Base-by-base conservation (phyloP, 64 coral and sea anemone genomes). In the Montipora capricornis region DNA sequence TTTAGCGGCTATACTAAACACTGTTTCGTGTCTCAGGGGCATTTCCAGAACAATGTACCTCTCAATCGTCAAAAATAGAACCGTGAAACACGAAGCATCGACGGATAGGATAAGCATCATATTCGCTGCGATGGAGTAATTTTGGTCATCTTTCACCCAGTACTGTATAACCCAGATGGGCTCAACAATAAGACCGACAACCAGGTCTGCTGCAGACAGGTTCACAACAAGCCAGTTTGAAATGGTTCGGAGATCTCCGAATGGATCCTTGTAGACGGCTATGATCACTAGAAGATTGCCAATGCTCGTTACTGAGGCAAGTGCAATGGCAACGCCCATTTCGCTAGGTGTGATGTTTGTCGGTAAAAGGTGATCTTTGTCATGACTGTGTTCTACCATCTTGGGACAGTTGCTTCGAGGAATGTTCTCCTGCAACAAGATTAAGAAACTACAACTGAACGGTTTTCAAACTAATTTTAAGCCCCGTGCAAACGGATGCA, bases 241-340 rank as follows among this genome's bases (percentile, higher is more conserved):
- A 49, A 47, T 51, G 61, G 62, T 91, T 19, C 89, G 78, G 17
- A 91, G 78, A 16, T 91, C 80, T 73, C 49, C 49, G 20, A 66
- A 79, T 22, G 89, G 89, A 20, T 91, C 89, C 19, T 81, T 71
- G 5, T 78, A 53, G 45, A 91, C 78, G 19, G 89, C 77, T 44
- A 82, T n/a, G 19, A 91, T 69, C 47, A 91, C 89, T n/a, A 91
- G 44, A 22, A 91, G 89, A n/a, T 91, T 91, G 19, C 89, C 89
- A 71, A 26, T 37, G 61, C 48, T 81, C 17, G 61, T 91, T 15
- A 91, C 73, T 47, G 74, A 8, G 60, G 80, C 70, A 53, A 91
- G 77, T 2, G 29, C 8, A 24, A 91, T 74, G 19, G 66, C 66
- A 48, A 82, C 47, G 76, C 11, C 52, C 62, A 81, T 44, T 81